A percentile compares a stretch with the other conserved stretches of the same genome.
These are phyloP conservation scores for Heliconius aoede DNA, from an alignment of 2,888 invertebrate species.

Conservation along the genomic window DNA sequence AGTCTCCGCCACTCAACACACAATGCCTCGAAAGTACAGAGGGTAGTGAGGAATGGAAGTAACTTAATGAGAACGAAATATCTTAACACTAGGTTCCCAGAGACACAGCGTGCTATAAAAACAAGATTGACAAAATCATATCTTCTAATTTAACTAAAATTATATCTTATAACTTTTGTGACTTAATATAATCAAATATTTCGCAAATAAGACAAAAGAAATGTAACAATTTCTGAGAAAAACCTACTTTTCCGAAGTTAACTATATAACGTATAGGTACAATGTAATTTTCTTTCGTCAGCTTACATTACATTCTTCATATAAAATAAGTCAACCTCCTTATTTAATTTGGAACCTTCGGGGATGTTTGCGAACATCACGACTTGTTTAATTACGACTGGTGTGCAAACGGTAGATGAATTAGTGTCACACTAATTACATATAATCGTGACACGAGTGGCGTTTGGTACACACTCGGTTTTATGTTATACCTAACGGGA, in stretches of 20 bases:
- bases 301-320: neutral
- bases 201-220: neutral
- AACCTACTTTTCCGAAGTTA: neutral
- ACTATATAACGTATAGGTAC: neutral
- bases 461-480: conserved; percentile 27
- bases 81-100: too few relatives aligned
- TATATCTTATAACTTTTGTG: too few relatives aligned
- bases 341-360: conserved; percentile 17
- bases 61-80: too few relatives aligned
- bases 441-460: conserved; percentile 30
- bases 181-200: too few relatives aligned
- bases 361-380: conserved; percentile 15
- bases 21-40: too few relatives aligned
- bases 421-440: conserved; percentile 38
- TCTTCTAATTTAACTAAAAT: too few relatives aligned
- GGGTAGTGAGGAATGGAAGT: too few relatives aligned
- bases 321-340: neutral
- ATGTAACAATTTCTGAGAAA: neutral
- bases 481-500: conserved; percentile 1
- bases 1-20: too few relatives aligned
- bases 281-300: neutral
- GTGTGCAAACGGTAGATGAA: conserved; percentile 34
- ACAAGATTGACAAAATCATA: too few relatives aligned
- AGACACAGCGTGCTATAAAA: too few relatives aligned
- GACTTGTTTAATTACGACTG: conserved; percentile 33